Percentiles rank a stretch among this genome's conserved stretches.
Evolutionary conservation across 2,797 vertebrate species (phyloP).

Genomic region (Taenioides sp.): DNA sequence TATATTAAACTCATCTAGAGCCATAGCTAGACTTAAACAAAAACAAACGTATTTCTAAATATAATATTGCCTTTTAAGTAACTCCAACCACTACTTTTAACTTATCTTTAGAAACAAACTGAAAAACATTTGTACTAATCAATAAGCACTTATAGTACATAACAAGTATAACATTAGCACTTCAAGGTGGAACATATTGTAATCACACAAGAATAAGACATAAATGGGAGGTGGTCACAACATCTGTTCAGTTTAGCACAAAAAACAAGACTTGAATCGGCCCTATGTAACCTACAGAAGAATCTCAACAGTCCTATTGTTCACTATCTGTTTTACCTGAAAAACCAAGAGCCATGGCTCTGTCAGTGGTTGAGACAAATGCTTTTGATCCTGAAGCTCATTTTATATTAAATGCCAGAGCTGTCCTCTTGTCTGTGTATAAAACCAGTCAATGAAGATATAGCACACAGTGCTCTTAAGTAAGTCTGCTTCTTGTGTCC

Average conservation of each 20-base stretch:
- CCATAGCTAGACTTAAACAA: background rate
- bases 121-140: background rate
- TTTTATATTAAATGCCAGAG: conserved; percentile 7
- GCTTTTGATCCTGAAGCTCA: conserved; percentile 1
- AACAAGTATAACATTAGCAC: background rate
- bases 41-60: too few relatives aligned
- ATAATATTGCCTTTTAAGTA: too few relatives aligned
- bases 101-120: background rate
- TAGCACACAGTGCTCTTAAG: background rate
- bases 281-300: background rate
- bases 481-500: background rate
- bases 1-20: background rate
- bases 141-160: background rate
- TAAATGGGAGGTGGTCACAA: too few relatives aligned
- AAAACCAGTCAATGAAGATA: conserved; percentile 2
- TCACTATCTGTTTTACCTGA: background rate
- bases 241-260: too few relatives aligned
- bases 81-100: background rate
- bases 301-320: background rate
- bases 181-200: background rate
- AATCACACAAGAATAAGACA: too few relatives aligned
- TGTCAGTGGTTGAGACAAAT: conserved; percentile 5
- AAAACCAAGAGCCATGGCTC: background rate
- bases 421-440: background rate
- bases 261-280: too few relatives aligned